Conservation (phyloP, 2,888 invertebrate genomes). For the Thysanoteuthis rhombus region DNA sequence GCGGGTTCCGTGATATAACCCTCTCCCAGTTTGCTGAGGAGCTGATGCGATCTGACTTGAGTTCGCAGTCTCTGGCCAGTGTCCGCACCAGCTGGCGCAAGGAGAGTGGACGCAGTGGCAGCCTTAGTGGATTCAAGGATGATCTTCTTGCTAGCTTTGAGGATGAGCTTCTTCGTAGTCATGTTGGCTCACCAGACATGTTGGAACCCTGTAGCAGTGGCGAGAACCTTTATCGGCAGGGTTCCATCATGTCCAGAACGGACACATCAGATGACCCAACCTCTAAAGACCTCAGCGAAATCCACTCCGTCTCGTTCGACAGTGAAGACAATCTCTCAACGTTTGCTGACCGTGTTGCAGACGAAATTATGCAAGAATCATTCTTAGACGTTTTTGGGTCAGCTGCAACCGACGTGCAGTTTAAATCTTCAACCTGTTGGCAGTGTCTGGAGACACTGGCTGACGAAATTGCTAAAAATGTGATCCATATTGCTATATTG, state of each 20-base stretch:
- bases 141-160: slow-evolving; percentile 54
- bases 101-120: slow-evolving; percentile 50
- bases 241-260: slow-evolving; percentile 34
- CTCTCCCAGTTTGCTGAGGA: slow-evolving; percentile 63
- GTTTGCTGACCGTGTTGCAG: slow-evolving; percentile 45
- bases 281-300: slow-evolving; percentile 24
- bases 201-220: not conserved
- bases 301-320: slow-evolving; percentile 14
- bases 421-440: not conserved
- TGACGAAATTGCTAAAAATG: slow-evolving; percentile 33
- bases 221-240: slow-evolving; percentile 23
- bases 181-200: not conserved
- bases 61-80: slow-evolving; percentile 50
- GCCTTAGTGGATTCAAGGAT: slow-evolving; percentile 54
- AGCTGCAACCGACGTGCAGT: not conserved
- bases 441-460: slow-evolving; percentile 28
- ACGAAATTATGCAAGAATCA: slow-evolving; percentile 44
- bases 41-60: slow-evolving; percentile 57
- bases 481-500: slow-evolving; percentile 27
- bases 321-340: slow-evolving; percentile 39
- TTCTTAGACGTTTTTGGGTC: slow-evolving; percentile 35
- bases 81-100: slow-evolving; percentile 45
- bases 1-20: slow-evolving; percentile 59
- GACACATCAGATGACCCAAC: slow-evolving; percentile 37
- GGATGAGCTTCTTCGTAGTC: slow-evolving; percentile 47